These are phyloP conservation scores for Eospalax fontanierii DNA, from an alignment of 2,797 vertebrate genomes.

Conservation along the genomic window DNA sequence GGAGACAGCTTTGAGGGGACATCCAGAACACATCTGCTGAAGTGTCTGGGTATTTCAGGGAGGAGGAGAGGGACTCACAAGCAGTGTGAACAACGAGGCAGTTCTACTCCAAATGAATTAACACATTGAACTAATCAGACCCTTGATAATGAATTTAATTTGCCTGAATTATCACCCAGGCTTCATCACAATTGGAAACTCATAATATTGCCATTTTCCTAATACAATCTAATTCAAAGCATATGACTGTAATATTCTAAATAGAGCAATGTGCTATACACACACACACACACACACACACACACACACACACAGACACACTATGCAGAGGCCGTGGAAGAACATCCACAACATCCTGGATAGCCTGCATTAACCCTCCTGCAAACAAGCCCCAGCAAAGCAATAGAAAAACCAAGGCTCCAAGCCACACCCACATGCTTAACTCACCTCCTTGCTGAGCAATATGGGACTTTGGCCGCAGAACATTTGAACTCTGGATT, in stretches of 20 bases:
- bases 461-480: background rate
- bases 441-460: background rate
- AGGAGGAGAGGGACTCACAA: background rate
- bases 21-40: background rate
- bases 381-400: background rate
- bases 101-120: background rate
- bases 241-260: background rate
- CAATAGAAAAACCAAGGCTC: conserved; percentile 34
- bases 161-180: background rate
- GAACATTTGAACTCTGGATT: background rate
- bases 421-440: background rate
- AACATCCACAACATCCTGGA: background rate
- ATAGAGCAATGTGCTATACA: background rate
- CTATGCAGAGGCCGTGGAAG: too few species aligned
- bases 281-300: too few species aligned
- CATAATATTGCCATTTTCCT: background rate
- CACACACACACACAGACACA: too few species aligned
- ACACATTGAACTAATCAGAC: background rate
- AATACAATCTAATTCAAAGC: conserved; percentile 33
- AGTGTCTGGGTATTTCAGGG: background rate
- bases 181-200: background rate
- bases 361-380: background rate
- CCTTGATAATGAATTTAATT: background rate
- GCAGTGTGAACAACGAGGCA: background rate
- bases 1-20: background rate